Conservation (phyloP, 2,888 invertebrate genomes). For the Dione juno region DNA sequence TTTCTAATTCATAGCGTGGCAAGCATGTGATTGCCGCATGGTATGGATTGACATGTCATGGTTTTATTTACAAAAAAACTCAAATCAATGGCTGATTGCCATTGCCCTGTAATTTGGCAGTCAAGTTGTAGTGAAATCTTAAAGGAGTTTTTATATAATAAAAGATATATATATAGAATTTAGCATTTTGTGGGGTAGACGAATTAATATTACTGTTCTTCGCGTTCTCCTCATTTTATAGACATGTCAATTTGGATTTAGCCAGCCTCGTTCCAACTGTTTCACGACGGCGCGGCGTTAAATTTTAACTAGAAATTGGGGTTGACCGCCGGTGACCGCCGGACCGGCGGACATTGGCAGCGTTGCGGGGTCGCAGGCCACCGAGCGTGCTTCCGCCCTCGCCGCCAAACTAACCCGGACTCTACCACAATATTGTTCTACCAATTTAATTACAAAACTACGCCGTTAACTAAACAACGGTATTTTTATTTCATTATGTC, state of each 20-base stretch:
- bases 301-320: constrained; percentile 15
- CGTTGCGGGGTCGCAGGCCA: constrained; percentile 53
- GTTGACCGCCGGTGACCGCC: constrained; percentile 9
- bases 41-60: too few relatives aligned
- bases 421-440: constrained; percentile 34
- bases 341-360: constrained; percentile 25
- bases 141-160: too few relatives aligned
- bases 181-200: too few relatives aligned
- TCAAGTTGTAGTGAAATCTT: too few relatives aligned
- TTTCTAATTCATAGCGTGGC: not conserved
- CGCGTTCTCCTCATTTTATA: too few relatives aligned
- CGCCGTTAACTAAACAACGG: not conserved
- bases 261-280: not conserved
- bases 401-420: constrained; percentile 31
- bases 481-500: not conserved
- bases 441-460: constrained; percentile 3
- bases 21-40: not conserved
- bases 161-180: too few relatives aligned
- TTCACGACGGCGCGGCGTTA: not conserved
- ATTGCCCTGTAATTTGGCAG: too few relatives aligned
- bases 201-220: too few relatives aligned
- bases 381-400: constrained; percentile 57
- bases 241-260: too few relatives aligned
- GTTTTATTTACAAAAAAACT: too few relatives aligned
- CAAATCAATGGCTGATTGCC: too few relatives aligned